Conservation (phyloP, 2,797 vertebrate genomes). For the Simalia tracyae region DNA sequence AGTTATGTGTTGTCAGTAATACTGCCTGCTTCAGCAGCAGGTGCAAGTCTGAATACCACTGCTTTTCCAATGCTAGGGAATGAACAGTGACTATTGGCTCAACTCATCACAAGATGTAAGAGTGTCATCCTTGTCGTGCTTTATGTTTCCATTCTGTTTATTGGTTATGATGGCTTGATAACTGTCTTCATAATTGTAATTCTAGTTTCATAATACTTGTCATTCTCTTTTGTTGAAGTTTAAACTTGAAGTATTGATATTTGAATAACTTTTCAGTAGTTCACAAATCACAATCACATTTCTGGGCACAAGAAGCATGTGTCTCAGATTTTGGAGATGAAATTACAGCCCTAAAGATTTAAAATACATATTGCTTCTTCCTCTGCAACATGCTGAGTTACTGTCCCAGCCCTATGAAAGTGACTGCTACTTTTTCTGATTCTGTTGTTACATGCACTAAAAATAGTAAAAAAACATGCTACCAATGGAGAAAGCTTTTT, state of each 20-base stretch:
- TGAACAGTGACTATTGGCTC: neutral
- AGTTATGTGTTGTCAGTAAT: slow-evolving; percentile 3
- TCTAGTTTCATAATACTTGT: neutral
- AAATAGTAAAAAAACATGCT: neutral
- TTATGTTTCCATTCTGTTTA: slow-evolving; percentile 43
- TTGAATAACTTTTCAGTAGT: neutral
- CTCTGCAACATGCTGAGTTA: slow-evolving; percentile 49
- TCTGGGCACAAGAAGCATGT: slow-evolving; percentile 30
- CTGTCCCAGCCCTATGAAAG: slow-evolving; percentile 18
- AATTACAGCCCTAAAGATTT: slow-evolving; percentile 11
- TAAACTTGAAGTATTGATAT: neutral
- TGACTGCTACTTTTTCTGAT: slow-evolving; percentile 25
- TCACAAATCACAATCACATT: slow-evolving; percentile 6
- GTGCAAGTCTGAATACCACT: neutral
- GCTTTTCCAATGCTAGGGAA: slow-evolving; percentile 10
- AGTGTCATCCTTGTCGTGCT: slow-evolving; percentile 11
- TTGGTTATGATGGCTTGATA: neutral
- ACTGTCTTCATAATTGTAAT: slow-evolving; percentile 22
- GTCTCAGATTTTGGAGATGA: neutral
- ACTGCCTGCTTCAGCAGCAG: neutral
- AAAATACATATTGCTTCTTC: slow-evolving; percentile 24
- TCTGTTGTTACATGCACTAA: slow-evolving; percentile 49
- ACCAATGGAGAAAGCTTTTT: slow-evolving; percentile 49
- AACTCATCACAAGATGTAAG: neutral
- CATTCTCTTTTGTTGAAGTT: neutral